Evolutionary conservation across 2,113 vertebrate genomes (phyloP).

Genomic region (Motacilla alba): DNA sequence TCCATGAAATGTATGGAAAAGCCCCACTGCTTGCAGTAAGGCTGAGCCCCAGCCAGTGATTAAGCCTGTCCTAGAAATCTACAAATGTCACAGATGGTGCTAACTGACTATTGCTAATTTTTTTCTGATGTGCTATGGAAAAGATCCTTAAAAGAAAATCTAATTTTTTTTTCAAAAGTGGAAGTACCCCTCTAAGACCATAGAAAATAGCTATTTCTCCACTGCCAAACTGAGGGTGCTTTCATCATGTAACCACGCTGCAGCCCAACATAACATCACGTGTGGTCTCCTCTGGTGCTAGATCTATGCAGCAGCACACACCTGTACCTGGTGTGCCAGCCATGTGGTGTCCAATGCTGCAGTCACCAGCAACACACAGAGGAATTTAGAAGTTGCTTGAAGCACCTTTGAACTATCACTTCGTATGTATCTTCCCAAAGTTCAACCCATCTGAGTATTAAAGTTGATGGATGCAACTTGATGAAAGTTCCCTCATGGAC

Average conservation of each 20-base stretch:
- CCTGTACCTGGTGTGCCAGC: too few species aligned
- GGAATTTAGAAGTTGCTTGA: neutral
- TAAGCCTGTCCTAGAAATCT: neutral
- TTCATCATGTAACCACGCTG: neutral
- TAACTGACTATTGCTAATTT: neutral
- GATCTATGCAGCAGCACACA: neutral
- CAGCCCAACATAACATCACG: accelerated
- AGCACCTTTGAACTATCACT: neutral
- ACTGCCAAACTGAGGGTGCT: neutral
- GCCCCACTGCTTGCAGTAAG: neutral
- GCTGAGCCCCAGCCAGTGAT: neutral
- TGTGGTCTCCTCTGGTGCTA: neutral
- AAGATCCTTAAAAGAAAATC: neutral
- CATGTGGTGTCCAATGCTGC: neutral
- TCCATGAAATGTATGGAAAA: neutral
- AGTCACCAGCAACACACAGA: neutral
- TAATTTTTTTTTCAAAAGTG: neutral
- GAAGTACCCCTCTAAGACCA: neutral
- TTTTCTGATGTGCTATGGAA: neutral
- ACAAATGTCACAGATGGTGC: neutral
- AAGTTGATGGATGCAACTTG: neutral
- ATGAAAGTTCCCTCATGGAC: neutral
- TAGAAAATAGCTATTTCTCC: neutral
- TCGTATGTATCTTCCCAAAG: neutral
- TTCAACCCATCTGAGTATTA: neutral